A percentile compares a stretch with the other conserved stretches of the same genome.
Conservation (phyloP, 2,888 invertebrate species). For the Thysanoteuthis rhombus region DNA sequence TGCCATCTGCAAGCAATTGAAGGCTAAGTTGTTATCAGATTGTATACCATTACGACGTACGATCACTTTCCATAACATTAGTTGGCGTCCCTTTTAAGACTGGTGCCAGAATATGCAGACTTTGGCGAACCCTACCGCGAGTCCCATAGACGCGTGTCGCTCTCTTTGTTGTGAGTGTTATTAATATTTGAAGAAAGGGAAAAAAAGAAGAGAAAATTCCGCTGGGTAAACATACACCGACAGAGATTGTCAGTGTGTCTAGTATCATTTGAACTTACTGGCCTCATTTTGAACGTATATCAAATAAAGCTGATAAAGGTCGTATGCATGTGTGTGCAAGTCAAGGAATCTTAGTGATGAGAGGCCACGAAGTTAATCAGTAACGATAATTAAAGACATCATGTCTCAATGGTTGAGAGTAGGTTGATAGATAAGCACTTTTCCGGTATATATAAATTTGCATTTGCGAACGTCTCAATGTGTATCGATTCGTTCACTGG, state of each 20-base stretch:
- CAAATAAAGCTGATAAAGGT: neutral
- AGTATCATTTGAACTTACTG: neutral
- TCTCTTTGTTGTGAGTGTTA: neutral
- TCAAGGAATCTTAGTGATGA: neutral
- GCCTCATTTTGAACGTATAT: neutral
- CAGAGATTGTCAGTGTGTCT: neutral
- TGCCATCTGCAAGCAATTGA: slow-evolving; percentile 12
- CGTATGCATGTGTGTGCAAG: neutral
- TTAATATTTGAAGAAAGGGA: neutral
- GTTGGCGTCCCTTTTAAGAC: neutral
- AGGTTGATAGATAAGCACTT: too few relatives aligned
- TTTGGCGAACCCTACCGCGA: neutral
- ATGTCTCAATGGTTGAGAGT: too few relatives aligned
- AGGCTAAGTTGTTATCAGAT: neutral
- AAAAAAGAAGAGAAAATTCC: neutral
- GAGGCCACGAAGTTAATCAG: too few relatives aligned
- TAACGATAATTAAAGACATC: too few relatives aligned
- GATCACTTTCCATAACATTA: neutral
- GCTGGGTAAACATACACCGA: neutral
- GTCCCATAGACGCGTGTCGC: neutral
- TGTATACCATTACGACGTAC: neutral
- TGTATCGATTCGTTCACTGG: too few relatives aligned
- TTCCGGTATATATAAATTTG: too few relatives aligned
- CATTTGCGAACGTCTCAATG: too few relatives aligned
- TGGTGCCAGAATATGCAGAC: neutral